A percentile compares a stretch with the other conserved stretches of the same genome.
phyloP scores from a whole-genome alignment of 2,113 vertebrate genomes.

The Nesogale talazaci region DNA sequence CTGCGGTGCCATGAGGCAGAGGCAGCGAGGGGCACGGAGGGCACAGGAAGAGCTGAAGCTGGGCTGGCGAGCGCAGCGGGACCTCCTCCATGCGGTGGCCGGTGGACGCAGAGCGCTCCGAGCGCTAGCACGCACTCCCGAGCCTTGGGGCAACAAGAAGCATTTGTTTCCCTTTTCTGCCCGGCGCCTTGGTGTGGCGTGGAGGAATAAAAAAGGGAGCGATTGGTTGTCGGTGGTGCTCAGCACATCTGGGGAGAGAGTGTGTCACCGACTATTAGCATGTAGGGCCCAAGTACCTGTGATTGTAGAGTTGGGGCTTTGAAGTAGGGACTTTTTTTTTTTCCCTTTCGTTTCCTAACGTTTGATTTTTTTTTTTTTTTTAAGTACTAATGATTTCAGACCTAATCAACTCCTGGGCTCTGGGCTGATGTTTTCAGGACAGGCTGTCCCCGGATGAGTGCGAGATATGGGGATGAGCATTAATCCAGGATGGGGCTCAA shows the following conservation, averaged over 20 bases:
- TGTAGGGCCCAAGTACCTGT: not conserved
- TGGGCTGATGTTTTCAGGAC: conserved; percentile 16
- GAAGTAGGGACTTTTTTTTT: not conserved
- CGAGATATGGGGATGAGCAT: not conserved
- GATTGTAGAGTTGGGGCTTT: not conserved
- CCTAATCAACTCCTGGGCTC: not conserved
- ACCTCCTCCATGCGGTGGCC: not conserved
- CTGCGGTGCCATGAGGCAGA: conserved; percentile 63
- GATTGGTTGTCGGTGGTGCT: not conserved
- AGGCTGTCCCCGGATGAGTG: not conserved
- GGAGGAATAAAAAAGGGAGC: conserved; percentile 1
- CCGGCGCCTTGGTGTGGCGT: not conserved
- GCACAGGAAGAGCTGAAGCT: conserved; percentile 28
- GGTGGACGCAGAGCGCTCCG: not conserved
- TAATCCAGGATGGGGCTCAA: not conserved
- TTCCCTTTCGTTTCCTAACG: not conserved
- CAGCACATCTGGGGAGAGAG: conserved; percentile 24
- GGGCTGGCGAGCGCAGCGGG: not conserved
- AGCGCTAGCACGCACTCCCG: not conserved
- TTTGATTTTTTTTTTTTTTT: not conserved
- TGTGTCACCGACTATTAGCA: not conserved
- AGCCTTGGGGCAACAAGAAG: conserved; percentile 33
- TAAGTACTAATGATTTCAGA: conserved; percentile 13
- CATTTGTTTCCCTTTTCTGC: conserved; percentile 36
- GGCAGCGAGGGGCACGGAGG: conserved; percentile 11